phyloP scores from a whole-genome alignment of 2,888 invertebrate genomes.

The Urechis unicinctus region DNA sequence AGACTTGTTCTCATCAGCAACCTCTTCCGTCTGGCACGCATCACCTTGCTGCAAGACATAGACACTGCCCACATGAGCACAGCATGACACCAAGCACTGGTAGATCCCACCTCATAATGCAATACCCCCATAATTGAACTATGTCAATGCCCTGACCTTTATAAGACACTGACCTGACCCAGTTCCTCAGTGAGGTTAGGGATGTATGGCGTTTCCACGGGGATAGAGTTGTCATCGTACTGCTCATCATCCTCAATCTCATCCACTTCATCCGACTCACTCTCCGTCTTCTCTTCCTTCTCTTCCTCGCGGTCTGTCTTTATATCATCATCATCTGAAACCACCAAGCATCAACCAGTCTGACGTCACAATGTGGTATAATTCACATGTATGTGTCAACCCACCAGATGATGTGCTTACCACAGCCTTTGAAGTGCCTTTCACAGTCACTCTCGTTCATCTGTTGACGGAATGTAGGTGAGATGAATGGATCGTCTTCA shows the following conservation, averaged over 20 bases:
- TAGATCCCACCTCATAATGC: too few species aligned
- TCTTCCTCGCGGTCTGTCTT: slow-evolving; percentile 20
- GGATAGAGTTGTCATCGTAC: slow-evolving; percentile 51
- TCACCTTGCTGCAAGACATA: slow-evolving; percentile 46
- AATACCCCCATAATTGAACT: neutral
- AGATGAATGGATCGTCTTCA: slow-evolving; percentile 8
- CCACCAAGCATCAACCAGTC: too few species aligned
- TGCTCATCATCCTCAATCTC: slow-evolving; percentile 44
- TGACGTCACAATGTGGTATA: neutral
- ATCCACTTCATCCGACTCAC: slow-evolving; percentile 60
- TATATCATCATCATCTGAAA: slow-evolving; percentile 65
- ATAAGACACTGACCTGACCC: slow-evolving; percentile 35
- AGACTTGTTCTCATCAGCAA: slow-evolving; percentile 90
- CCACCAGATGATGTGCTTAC: too few species aligned
- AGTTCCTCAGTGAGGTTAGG: slow-evolving; percentile 58
- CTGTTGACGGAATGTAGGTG: slow-evolving; percentile 11
- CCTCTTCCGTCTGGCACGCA: slow-evolving; percentile 72
- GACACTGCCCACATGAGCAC: neutral
- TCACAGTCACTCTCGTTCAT: slow-evolving; percentile 76
- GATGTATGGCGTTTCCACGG: slow-evolving; percentile 60
- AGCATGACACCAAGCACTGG: too few species aligned
- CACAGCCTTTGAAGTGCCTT: slow-evolving; percentile 72
- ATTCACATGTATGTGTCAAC: too few species aligned
- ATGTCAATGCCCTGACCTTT: neutral
- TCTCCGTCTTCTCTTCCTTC: slow-evolving; percentile 23